phyloP scores from a whole-genome alignment of 1,140 invertebrate species.

The Brachionus sp. region DNA sequence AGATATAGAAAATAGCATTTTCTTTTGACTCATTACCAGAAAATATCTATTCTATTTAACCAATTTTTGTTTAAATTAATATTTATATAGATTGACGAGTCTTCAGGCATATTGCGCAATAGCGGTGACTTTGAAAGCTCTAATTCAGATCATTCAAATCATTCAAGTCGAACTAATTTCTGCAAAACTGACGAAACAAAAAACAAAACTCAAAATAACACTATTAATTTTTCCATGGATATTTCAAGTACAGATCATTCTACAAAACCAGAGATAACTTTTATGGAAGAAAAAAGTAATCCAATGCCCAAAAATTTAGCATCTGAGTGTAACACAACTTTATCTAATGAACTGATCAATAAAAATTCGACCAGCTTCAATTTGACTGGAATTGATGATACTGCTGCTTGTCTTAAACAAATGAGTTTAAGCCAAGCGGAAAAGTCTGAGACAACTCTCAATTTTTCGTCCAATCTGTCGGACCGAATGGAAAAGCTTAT shows the following conservation, averaged over 20 bases:
- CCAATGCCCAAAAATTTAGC: background rate
- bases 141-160: background rate
- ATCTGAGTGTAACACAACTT: background rate
- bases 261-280: background rate
- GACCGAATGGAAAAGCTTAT: background rate
- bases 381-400: background rate
- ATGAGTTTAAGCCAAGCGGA: background rate
- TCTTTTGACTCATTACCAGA: no score
- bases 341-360: background rate
- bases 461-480: background rate
- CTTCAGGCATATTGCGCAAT: background rate
- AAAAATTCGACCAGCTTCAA: background rate
- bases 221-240: background rate
- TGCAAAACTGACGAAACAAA: slow-evolving; percentile 9
- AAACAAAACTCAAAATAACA: background rate
- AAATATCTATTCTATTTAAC: no score
- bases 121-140: background rate
- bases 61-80: background rate
- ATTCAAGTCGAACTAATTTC: background rate
- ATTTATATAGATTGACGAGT: slow-evolving; percentile 20
- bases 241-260: background rate
- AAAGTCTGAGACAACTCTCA: background rate
- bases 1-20: no score
- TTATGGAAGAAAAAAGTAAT: background rate
- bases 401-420: background rate